Evolutionary conservation across 2,888 invertebrate genomes (phyloP).

Genomic region (Graphium colonna): DNA sequence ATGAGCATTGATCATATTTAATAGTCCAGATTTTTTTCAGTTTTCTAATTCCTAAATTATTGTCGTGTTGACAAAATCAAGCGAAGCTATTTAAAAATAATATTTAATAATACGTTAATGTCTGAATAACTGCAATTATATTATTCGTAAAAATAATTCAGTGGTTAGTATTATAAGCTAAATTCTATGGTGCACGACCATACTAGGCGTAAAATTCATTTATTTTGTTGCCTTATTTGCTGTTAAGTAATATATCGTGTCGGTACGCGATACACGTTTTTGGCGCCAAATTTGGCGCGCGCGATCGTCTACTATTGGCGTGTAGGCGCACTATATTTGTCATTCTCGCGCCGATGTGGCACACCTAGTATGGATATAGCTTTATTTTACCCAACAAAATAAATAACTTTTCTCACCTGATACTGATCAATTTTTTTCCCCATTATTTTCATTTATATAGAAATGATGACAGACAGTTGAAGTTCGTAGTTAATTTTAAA

Average conservation of each 20-base stretch:
- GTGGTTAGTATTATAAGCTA: too few relatives aligned
- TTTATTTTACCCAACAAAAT: neutral
- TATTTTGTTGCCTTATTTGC: neutral
- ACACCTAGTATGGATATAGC: conserved; percentile 6
- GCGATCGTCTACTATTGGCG: conserved; percentile 6
- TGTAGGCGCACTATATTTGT: conserved; percentile 13
- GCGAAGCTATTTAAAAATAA: too few relatives aligned
- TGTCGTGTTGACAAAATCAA: too few relatives aligned
- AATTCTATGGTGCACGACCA: neutral
- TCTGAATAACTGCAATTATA: too few relatives aligned
- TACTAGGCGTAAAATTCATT: neutral
- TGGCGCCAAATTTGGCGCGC: conserved; percentile 16
- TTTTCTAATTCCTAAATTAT: too few relatives aligned
- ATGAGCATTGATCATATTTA: too few relatives aligned
- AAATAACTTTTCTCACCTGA: neutral
- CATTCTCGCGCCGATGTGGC: conserved; percentile 4
- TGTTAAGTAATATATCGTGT: conserved; percentile 5
- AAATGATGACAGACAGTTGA: too few relatives aligned
- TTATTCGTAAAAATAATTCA: too few relatives aligned
- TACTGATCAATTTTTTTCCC: neutral
- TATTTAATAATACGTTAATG: too few relatives aligned
- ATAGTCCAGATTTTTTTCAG: too few relatives aligned
- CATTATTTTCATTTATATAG: neutral
- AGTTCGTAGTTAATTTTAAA: too few relatives aligned
- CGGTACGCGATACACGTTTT: conserved; percentile 3